Percentiles rank a stretch among this genome's conserved stretches.
Evolutionary conservation across 2,888 invertebrate species (phyloP).

Genomic region (Tinea pellionella): DNA sequence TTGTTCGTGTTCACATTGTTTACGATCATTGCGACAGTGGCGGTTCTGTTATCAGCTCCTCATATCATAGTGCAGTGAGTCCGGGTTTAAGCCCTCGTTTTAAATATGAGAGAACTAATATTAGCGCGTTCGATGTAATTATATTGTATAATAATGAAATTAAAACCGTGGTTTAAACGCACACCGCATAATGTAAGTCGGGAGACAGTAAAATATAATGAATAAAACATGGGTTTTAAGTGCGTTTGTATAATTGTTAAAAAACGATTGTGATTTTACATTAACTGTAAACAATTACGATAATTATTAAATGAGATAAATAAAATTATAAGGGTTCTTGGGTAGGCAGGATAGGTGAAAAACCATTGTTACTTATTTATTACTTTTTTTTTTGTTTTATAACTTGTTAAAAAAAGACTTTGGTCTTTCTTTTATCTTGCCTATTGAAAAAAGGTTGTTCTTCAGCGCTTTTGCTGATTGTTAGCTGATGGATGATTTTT

Average conservation of each 20-base stretch:
- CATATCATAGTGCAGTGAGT: constrained; percentile 92
- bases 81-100: constrained; percentile 20
- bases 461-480: neutral
- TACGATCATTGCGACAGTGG: constrained; percentile 92
- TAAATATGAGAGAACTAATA: constrained; percentile 46
- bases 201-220: constrained; percentile 48
- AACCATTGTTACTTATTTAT: neutral
- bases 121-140: constrained; percentile 36
- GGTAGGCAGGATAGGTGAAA: neutral
- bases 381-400: too few species aligned
- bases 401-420: neutral
- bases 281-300: constrained; percentile 17
- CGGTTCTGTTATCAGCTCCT: constrained; percentile 91
- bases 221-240: constrained; percentile 30
- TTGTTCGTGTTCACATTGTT: constrained; percentile 95
- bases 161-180: constrained; percentile 60
- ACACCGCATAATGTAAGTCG: constrained; percentile 50
- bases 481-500: neutral
- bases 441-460: neutral
- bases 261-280: constrained; percentile 60
- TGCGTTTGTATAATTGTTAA: constrained; percentile 4
- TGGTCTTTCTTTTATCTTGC: neutral
- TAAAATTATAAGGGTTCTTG: neutral
- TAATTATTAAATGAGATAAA: neutral
- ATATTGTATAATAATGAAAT: constrained; percentile 33